Percentiles rank a stretch among this genome's conserved stretches.
Evolutionary conservation across 2,113 vertebrate genomes (phyloP).

Genomic region (Pterocles gutturalis): DNA sequence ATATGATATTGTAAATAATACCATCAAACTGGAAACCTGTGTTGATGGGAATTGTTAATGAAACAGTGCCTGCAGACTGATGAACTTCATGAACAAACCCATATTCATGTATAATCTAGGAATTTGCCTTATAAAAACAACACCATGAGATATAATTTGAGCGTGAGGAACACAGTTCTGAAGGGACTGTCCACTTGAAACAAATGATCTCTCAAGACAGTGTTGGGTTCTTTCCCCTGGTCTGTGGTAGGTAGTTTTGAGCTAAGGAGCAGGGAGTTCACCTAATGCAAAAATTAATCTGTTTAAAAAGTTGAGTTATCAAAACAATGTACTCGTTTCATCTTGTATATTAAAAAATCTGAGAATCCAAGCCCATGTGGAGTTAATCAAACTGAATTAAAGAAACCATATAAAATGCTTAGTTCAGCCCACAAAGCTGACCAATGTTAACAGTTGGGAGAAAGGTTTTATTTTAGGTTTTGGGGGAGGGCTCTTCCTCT

Average conservation of each 20-base stretch:
- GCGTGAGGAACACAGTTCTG: slow-evolving; percentile 7
- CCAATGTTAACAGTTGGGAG: background rate
- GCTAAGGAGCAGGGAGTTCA: background rate
- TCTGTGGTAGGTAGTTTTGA: background rate
- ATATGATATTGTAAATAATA: slow-evolving; percentile 11
- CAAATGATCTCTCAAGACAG: background rate
- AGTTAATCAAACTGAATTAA: background rate
- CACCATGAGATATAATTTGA: background rate
- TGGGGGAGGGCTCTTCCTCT: background rate
- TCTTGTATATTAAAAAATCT: background rate
- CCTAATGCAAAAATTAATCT: background rate
- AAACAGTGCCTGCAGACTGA: slow-evolving; percentile 8
- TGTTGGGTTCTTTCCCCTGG: background rate
- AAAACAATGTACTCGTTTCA: background rate
- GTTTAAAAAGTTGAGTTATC: background rate
- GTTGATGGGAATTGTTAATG: background rate
- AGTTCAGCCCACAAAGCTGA: background rate
- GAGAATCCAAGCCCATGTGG: background rate
- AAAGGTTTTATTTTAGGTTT: background rate
- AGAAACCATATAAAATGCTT: background rate
- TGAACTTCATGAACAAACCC: slow-evolving; percentile 18
- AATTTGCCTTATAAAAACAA: background rate
- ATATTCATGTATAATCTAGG: slow-evolving; percentile 10
- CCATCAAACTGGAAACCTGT: slow-evolving; percentile 8
- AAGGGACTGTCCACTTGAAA: slow-evolving; percentile 40